phyloP scores from a whole-genome alignment of 2,113 vertebrate genomes.

The Prietella phreatophila region DNA sequence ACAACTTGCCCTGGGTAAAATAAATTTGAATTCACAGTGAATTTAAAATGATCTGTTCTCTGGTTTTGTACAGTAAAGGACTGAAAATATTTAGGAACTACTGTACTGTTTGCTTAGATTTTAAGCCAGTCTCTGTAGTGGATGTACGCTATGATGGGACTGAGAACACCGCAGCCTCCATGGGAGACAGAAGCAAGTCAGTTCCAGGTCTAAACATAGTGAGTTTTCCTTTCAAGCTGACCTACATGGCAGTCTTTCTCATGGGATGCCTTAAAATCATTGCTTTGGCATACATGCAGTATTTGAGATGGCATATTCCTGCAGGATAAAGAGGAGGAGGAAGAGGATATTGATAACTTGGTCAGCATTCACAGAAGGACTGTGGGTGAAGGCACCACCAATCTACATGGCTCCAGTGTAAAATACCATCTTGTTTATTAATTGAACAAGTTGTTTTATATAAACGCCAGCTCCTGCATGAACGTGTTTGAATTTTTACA shows the following conservation, averaged over 20 bases:
- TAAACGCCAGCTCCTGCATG: not conserved
- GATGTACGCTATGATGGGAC: slow-evolving; percentile 77
- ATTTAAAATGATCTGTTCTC: not conserved
- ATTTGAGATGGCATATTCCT: not conserved
- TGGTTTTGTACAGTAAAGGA: not conserved
- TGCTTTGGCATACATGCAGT: not conserved
- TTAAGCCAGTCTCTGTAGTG: slow-evolving; percentile 73
- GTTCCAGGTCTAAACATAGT: slow-evolving; percentile 85
- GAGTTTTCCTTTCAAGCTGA: not conserved
- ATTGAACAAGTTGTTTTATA: not conserved
- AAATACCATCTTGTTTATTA: slow-evolving; percentile 16
- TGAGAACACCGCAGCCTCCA: slow-evolving; percentile 45
- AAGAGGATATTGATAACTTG: slow-evolving; percentile 94
- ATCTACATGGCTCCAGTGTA: slow-evolving; percentile 82
- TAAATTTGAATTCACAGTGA: not conserved
- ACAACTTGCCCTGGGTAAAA: not conserved
- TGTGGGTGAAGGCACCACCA: slow-evolving; percentile 69
- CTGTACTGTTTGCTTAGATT: slow-evolving; percentile 60
- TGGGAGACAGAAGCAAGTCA: slow-evolving; percentile 88
- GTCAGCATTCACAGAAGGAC: slow-evolving; percentile 86
- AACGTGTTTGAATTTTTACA: slow-evolving; percentile 56
- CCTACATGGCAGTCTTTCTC: too few relatives aligned
- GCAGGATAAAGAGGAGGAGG: slow-evolving; percentile 78
- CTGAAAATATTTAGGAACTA: not conserved
- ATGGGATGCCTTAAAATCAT: not conserved